These are phyloP conservation scores for Cochlearius cochlearius DNA, from an alignment of 2,113 vertebrate species.

Conservation along the genomic window DNA sequence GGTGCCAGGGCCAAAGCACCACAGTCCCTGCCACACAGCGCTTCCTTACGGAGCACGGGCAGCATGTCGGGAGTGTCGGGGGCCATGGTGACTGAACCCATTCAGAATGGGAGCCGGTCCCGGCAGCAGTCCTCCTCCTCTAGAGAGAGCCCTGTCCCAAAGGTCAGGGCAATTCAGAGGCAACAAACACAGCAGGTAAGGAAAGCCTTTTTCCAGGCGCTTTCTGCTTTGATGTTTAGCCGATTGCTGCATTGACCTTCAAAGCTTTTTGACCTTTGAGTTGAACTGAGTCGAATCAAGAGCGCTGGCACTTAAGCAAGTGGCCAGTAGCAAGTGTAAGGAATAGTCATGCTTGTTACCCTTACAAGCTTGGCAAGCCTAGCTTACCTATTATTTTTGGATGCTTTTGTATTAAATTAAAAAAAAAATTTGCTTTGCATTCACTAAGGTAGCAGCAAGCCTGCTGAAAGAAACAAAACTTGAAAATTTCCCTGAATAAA, in stretches of 20 bases:
- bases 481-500: background rate
- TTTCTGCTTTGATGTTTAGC: background rate
- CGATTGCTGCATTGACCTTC: background rate
- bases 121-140: slow-evolving; percentile 81
- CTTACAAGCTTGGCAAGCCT: background rate
- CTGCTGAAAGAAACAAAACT: background rate
- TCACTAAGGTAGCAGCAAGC: background rate
- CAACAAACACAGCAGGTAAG: slow-evolving; percentile 80
- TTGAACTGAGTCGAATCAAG: background rate
- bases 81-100: slow-evolving; percentile 67
- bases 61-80: slow-evolving; percentile 71
- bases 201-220: background rate
- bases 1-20: slow-evolving; percentile 76
- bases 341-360: background rate
- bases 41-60: slow-evolving; percentile 84
- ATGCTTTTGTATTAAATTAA: background rate
- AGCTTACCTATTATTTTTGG: background rate
- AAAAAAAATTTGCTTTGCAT: background rate
- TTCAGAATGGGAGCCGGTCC: slow-evolving; percentile 73
- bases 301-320: background rate
- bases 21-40: slow-evolving; percentile 76
- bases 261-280: background rate
- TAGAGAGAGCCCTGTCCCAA: slow-evolving; percentile 81
- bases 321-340: background rate
- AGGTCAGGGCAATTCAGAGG: slow-evolving; percentile 76